Evolutionary conservation across 2,888 invertebrate genomes (phyloP), one percentile per base, ranked within the genome.

Genomic region (Tethea ocularis): DNA sequence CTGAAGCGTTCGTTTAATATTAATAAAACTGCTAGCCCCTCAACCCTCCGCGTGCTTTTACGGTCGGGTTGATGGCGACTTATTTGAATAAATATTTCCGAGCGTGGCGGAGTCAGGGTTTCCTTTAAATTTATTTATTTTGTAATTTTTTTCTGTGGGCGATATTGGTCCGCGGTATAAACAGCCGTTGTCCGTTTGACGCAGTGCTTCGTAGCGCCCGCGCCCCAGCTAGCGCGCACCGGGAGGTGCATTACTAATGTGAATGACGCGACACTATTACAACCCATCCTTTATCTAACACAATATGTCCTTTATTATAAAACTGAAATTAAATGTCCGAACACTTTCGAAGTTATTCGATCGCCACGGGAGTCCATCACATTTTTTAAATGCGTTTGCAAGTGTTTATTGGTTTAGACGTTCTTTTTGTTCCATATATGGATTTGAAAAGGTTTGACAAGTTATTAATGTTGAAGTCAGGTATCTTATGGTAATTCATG

Each of bases 61-160:
- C 89, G 91, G 89, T 88, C 84, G 88, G 88, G 76, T 90, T 89
- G 87, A 89, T 89, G 86, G 89, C 85, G 84, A 89, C 89, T 88
- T 91, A 91, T 93, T 92, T 92, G 87, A 93, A 92, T 92, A 91
- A 91, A 92, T 91, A 90, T 90, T 88, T 90, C 83, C 71, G 84
- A 87, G 83, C 78, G 83, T 77, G 82, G 77, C 77, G 77, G 79
- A 77, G 74, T 77, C 71, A 69, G 77, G 75, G 75, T 66, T 75
- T 80, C 79, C 75, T 87, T 85, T 76, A 84, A 86, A 82, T 83
- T 82, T 83, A 85, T 88, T 87, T 87, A 86, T 87, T 84, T 86
- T 82, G 78, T 85, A 78, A 38, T 78, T 83, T 84, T n/a, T 87
- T 84, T 82, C 74, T 76, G 64, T 64, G 58, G 63, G 59, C 61